phyloP scores from a whole-genome alignment of 1,140 invertebrate genomes.

The Eupeodes corollae region DNA sequence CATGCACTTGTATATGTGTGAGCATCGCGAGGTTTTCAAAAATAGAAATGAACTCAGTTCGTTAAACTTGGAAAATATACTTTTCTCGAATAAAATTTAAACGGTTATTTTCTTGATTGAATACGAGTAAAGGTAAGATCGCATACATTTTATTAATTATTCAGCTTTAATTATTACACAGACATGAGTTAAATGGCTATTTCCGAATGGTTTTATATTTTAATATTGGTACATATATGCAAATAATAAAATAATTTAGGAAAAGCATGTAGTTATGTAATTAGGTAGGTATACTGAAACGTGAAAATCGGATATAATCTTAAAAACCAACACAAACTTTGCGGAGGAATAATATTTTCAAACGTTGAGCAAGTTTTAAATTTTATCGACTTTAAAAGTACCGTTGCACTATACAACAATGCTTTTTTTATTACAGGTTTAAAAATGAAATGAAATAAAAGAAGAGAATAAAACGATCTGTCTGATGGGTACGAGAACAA shows the following conservation, averaged over 20 bases:
- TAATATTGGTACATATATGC: background rate
- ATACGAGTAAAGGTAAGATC: conserved; percentile 10
- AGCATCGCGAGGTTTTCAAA: conserved; percentile 14
- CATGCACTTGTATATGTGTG: background rate
- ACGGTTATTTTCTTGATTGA: conserved; percentile 2
- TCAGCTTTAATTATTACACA: conserved; percentile 8
- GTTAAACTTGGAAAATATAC: conserved; percentile 25
- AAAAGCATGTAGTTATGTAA: no score
- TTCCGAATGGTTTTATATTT: background rate
- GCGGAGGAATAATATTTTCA: background rate
- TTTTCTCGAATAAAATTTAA: conserved; percentile 18
- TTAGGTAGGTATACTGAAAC: no score
- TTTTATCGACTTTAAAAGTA: background rate
- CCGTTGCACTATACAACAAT: background rate
- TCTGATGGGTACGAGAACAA: conserved; percentile 27
- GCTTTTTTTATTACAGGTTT: background rate
- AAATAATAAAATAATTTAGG: no score
- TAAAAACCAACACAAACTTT: background rate
- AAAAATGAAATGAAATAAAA: conserved; percentile 16
- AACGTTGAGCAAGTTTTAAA: background rate
- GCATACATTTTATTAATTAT: conserved; percentile 11
- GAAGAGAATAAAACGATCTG: conserved; percentile 9
- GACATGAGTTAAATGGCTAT: conserved; percentile 11
- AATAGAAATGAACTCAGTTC: conserved; percentile 40
- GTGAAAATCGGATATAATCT: no score